These are phyloP conservation scores for Stictocephala bisonia DNA, from an alignment of 2,888 invertebrate species.

Conservation along the genomic window DNA sequence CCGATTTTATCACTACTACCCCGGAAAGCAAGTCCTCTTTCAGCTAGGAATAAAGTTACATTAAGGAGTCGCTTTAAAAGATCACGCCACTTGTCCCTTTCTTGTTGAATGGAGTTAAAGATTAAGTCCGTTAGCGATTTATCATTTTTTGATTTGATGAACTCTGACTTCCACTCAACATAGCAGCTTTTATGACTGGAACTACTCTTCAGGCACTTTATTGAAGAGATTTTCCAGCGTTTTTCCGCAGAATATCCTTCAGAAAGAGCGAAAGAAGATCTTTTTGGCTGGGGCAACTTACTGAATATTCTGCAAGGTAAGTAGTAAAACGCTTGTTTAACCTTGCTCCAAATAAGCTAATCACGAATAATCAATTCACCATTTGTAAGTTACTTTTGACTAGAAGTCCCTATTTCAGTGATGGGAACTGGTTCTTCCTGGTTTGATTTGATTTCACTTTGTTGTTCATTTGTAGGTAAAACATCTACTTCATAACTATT, in stretches of 20 bases:
- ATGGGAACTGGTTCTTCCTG: too few relatives aligned
- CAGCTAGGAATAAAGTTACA: constrained; percentile 46
- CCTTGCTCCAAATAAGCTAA: constrained; percentile 44
- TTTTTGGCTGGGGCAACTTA: background rate
- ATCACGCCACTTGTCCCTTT: constrained; percentile 42
- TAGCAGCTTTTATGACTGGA: constrained; percentile 35
- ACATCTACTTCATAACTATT: too few relatives aligned
- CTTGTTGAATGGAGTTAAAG: constrained; percentile 21
- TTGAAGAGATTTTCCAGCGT: constrained; percentile 38
- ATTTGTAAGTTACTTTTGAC: constrained; percentile 21
- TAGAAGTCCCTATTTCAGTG: too few relatives aligned
- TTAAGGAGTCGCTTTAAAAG: constrained; percentile 40
- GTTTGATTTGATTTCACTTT: too few relatives aligned
- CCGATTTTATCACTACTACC: constrained; percentile 43
- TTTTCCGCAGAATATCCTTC: constrained; percentile 36
- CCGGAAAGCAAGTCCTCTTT: constrained; percentile 50
- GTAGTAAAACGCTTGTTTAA: constrained; percentile 37
- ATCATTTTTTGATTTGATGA: constrained; percentile 30
- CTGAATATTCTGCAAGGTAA: constrained; percentile 43
- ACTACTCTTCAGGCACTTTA: constrained; percentile 37
- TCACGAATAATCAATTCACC: constrained; percentile 23
- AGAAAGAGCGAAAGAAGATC: constrained; percentile 23
- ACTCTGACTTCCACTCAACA: constrained; percentile 33
- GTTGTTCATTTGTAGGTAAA: too few relatives aligned
- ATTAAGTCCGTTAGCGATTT: constrained; percentile 22